These are phyloP conservation scores for Drosophila imparisetae DNA, from an alignment of 2,888 invertebrate genomes.

Conservation along the genomic window DNA sequence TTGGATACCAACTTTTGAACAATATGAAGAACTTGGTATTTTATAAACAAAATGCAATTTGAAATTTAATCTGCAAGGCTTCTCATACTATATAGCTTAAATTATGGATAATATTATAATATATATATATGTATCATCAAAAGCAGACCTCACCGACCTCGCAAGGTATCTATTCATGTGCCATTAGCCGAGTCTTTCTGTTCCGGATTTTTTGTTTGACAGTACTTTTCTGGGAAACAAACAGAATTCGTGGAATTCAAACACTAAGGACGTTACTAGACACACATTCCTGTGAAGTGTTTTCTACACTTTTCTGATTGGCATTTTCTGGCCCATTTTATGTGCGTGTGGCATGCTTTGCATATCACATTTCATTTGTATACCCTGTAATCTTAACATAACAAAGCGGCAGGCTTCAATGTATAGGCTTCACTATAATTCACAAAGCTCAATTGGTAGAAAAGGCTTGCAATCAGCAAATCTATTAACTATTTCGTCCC, in stretches of 20 bases:
- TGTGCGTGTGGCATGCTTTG: conserved; percentile 8
- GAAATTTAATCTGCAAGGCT: background rate
- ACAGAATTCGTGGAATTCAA: background rate
- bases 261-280: conserved; percentile 13
- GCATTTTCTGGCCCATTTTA: conserved; percentile 25
- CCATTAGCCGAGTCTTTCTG: background rate
- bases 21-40: background rate
- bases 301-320: conserved; percentile 18
- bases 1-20: background rate
- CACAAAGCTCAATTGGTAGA: background rate
- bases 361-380: conserved; percentile 20
- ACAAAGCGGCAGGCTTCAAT: too few relatives aligned
- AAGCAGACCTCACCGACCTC: background rate
- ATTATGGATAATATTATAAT: background rate
- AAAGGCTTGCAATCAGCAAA: background rate
- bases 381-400: background rate
- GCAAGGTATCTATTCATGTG: background rate
- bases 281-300: conserved; percentile 14
- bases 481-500: background rate
- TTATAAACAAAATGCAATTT: background rate
- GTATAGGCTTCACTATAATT: background rate
- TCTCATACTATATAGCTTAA: background rate
- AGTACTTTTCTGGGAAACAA: background rate
- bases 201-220: background rate
- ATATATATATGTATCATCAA: background rate